Base-by-base conservation (phyloP, 2,113 vertebrate species). In the Epinephelus fuscoguttatus region DNA sequence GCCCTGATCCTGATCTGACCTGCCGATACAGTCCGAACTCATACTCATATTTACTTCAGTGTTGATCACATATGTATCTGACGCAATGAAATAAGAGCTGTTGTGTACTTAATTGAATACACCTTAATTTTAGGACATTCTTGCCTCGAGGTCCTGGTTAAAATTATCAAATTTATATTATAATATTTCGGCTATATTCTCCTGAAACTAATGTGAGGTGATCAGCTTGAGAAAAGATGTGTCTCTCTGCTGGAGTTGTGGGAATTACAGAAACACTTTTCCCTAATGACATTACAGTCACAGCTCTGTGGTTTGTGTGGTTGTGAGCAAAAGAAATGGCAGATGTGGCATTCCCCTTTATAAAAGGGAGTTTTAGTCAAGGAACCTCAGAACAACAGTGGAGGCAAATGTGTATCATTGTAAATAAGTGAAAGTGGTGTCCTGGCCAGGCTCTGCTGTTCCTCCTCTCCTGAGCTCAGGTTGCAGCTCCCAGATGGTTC, bases 401-500 rank as follows among this genome's bases (percentile, higher is more conserved):
- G 27, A 69, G 15, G 9, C 61, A 62, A 21, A 37, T 70, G 19
- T 81, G 33, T 78, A 75, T 90, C 64, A 57, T 61, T 84, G 63
- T 84, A 88, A 81, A 88, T 84, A 81, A 87, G 78, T 71, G n/a
- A 85, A 85, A 87, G 69, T 70, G 13, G n/a, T 73, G 70, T 85
- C 84, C 64, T 75, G 33, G 37, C 67, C 69, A 45, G 69, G 73
- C 49, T 71, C 47, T 66, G 33, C 68, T 85, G 76, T 60, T 90
- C 75, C 86, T 91, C 79, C 69, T 84, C 69, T 84, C 70, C 68
- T 70, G 77, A 80, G 85, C 89, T 95, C 94, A 84, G 80, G 90
- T 95, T 95, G 92, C 94, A 94, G 73, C 70, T 92, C 86, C 92
- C 95, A 94, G 91, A 95, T 95, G 94, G 93, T 92, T 90, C 87